Evolutionary conservation across 2,888 invertebrate species (phyloP).

Genomic region (Caenorhabditis virilis): DNA sequence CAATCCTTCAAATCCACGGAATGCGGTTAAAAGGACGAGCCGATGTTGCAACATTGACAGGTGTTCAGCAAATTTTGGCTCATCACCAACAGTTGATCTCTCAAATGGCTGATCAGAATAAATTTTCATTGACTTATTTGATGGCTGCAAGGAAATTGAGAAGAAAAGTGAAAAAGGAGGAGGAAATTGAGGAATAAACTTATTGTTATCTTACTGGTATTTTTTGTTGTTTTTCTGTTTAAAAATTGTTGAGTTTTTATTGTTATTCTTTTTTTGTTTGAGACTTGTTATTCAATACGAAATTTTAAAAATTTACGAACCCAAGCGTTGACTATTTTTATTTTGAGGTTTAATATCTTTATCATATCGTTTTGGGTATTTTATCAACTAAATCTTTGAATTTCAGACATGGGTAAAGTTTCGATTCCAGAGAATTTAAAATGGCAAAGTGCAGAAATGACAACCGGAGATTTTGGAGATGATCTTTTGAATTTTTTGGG

Average conservation of each 20-base stretch:
- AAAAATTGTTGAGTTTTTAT: slow-evolving; percentile 6
- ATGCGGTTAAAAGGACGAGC: slow-evolving; percentile 51
- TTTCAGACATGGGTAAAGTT: no score
- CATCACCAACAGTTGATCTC: slow-evolving; percentile 47
- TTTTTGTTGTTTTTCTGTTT: no score
- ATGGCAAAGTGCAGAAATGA: slow-evolving; percentile 36
- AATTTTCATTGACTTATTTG: slow-evolving; percentile 33
- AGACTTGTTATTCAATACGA: slow-evolving; percentile 11
- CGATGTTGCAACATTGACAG: slow-evolving; percentile 55
- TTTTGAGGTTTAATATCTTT: no score
- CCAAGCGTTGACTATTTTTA: no score
- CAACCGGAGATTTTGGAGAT: slow-evolving; percentile 38
- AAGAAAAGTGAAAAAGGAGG: slow-evolving; percentile 12
- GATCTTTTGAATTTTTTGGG: slow-evolving; percentile 42
- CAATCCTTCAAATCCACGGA: slow-evolving; percentile 53
- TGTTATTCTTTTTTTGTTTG: slow-evolving; percentile 10
- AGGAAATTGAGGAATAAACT: slow-evolving; percentile 9
- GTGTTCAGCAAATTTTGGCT: slow-evolving; percentile 57
- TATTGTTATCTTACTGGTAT: no score
- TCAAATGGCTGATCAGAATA: slow-evolving; percentile 51
- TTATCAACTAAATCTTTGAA: no score
- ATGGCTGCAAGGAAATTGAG: slow-evolving; percentile 4
- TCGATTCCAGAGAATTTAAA: no score
- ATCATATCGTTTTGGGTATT: no score
- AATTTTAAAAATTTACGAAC: no score